A percentile compares a stretch with the other conserved stretches of the same genome.
Conservation (phyloP, 1,140 invertebrate genomes). For the Phocides pigmalion region DNA sequence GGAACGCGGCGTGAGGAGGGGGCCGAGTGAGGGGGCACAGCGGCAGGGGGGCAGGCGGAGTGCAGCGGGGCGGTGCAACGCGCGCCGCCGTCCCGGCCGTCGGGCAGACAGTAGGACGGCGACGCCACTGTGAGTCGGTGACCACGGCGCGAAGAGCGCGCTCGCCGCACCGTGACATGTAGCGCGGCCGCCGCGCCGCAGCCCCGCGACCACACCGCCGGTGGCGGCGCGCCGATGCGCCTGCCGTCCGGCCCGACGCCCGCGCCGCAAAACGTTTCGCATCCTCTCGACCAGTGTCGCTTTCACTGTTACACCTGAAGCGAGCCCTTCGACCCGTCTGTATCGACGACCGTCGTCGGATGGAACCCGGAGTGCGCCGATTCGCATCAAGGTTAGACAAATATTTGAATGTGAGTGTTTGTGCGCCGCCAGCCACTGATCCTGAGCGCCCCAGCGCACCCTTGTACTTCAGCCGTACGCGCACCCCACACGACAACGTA, state of each 20-base stretch:
- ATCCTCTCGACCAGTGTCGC: constrained; percentile 53
- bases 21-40: constrained; percentile 50
- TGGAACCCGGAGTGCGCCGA: constrained; percentile 81
- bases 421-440: constrained; percentile 64
- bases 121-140: constrained; percentile 78
- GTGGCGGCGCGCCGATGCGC: constrained; percentile 77
- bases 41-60: constrained; percentile 69
- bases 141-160: constrained; percentile 76
- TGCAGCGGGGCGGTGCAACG: constrained; percentile 79
- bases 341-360: constrained; percentile 74
- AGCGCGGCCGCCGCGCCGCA: constrained; percentile 76
- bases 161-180: constrained; percentile 78
- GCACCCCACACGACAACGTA: constrained; percentile 57
- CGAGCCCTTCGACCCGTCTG: constrained; percentile 73
- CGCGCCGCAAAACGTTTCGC: constrained; percentile 50
- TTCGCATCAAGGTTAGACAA: constrained; percentile 81
- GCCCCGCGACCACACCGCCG: constrained; percentile 71
- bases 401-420: constrained; percentile 80
- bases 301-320: constrained; percentile 68
- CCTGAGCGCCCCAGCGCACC: constrained; percentile 63
- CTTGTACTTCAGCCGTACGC: constrained; percentile 65
- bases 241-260: constrained; percentile 65
- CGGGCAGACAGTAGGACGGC: constrained; percentile 80
- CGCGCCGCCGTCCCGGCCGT: constrained; percentile 72
- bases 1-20: constrained; percentile 54